phyloP scores from a whole-genome alignment of 2,888 invertebrate genomes.

The Drosophila leonis region DNA sequence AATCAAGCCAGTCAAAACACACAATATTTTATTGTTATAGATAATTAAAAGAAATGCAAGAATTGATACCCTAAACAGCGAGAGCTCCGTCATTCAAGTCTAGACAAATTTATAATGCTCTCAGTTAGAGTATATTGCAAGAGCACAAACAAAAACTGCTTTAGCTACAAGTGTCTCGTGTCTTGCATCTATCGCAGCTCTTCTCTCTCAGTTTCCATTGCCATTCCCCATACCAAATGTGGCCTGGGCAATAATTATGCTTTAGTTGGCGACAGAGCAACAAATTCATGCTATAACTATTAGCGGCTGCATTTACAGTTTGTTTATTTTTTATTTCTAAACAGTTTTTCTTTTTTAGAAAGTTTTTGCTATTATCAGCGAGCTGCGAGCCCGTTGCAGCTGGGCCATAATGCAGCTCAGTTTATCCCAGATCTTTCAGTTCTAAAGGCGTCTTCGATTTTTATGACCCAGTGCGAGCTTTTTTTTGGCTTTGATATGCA shows the following conservation, averaged over 20 bases:
- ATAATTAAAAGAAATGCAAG: not conserved
- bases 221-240: conserved; percentile 61
- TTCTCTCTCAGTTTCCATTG: conserved; percentile 48
- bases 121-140: conserved; percentile 7
- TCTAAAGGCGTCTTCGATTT: conserved; percentile 58
- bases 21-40: not conserved
- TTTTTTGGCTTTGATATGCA: conserved; percentile 23
- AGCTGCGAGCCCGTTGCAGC: conserved; percentile 25
- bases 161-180: conserved; percentile 16
- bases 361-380: conserved; percentile 47
- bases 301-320: conserved; percentile 77
- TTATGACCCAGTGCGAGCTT: conserved; percentile 56
- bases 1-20: conserved; percentile 2
- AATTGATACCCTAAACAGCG: not conserved
- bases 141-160: conserved; percentile 42
- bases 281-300: conserved; percentile 58
- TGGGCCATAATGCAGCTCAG: conserved; percentile 21
- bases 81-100: not conserved
- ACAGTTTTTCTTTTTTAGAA: conserved; percentile 54
- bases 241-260: conserved; percentile 75
- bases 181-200: conserved; percentile 3
- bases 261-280: conserved; percentile 76
- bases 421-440: conserved; percentile 28
- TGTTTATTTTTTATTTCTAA: conserved; percentile 31
- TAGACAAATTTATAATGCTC: not conserved